phyloP scores from a whole-genome alignment of 2,113 vertebrate genomes.

The Gallinago undulata region DNA sequence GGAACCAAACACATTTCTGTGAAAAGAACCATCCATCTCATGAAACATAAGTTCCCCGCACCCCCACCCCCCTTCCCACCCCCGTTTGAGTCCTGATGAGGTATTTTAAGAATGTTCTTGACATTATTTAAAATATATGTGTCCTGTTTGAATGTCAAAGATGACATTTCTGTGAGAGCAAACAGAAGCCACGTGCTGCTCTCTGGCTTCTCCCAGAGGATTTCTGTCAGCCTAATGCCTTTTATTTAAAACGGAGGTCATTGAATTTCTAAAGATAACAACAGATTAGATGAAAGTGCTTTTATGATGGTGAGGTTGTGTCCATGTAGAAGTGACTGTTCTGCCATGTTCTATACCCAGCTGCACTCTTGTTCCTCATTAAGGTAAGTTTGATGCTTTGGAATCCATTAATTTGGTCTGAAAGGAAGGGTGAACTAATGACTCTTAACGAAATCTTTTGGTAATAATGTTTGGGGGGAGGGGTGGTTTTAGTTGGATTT shows the following conservation, averaged over 20 bases:
- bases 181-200: conserved; percentile 57
- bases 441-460: conserved; percentile 24
- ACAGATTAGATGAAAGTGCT: conserved; percentile 66
- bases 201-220: conserved; percentile 63
- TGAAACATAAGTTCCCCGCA: conserved; percentile 69
- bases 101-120: conserved; percentile 69
- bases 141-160: conserved; percentile 71
- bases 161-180: conserved; percentile 65
- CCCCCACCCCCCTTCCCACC: background rate
- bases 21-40: conserved; percentile 78
- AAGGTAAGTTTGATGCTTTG: conserved; percentile 72
- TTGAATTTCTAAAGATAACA: conserved; percentile 63
- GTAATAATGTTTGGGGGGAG: background rate
- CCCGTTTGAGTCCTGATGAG: conserved; percentile 52
- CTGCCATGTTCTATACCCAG: conserved; percentile 66
- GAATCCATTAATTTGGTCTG: conserved; percentile 58
- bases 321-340: conserved; percentile 66
- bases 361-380: conserved; percentile 68
- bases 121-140: conserved; percentile 70
- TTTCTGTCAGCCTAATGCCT: conserved; percentile 63
- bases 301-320: conserved; percentile 65
- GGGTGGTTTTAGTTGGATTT: conserved; percentile 11
- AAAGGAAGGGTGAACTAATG: conserved; percentile 63
- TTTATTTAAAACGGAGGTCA: conserved; percentile 64
- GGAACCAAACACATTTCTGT: conserved; percentile 70